Conservation (phyloP, 2,113 vertebrate genomes). For the Australoheros scitulus region DNA sequence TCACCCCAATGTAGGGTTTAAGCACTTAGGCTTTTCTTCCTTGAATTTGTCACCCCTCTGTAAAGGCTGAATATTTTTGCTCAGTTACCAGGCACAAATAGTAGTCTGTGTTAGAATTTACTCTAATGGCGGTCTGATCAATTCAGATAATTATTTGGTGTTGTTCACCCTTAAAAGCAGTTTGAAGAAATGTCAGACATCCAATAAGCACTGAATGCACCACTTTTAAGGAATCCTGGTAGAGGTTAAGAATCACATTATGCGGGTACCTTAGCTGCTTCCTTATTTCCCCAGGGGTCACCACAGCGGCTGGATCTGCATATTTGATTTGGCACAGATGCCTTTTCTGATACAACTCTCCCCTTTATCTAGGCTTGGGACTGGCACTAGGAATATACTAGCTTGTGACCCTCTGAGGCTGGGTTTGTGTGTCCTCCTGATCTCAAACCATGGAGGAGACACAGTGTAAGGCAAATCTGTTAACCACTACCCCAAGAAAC, state of each 20-base stretch:
- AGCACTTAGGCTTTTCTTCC: background rate
- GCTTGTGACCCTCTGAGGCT: background rate
- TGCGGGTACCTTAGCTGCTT: background rate
- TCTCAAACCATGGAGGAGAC: background rate
- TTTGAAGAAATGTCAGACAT: constrained; percentile 7
- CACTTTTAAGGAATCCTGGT: constrained; percentile 4
- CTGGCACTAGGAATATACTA: background rate
- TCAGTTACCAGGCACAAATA: background rate
- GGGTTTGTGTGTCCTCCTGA: background rate
- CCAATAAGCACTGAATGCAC: background rate
- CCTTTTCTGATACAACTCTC: background rate
- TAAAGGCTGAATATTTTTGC: background rate
- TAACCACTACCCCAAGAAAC: background rate
- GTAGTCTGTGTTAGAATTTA: constrained; percentile 4
- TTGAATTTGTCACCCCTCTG: background rate
- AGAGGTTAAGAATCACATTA: constrained; percentile 10
- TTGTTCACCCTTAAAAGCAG: constrained; percentile 2
- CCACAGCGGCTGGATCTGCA: background rate
- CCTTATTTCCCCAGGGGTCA: constrained; percentile 7
- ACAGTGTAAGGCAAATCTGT: background rate
- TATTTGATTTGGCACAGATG: constrained; percentile 10
- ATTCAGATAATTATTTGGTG: background rate
- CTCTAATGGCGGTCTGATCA: background rate
- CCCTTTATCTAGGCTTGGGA: background rate
- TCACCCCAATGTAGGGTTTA: background rate